Evolutionary conservation across 2,888 invertebrate genomes (phyloP).

Genomic region (Chloroclysta siterata): DNA sequence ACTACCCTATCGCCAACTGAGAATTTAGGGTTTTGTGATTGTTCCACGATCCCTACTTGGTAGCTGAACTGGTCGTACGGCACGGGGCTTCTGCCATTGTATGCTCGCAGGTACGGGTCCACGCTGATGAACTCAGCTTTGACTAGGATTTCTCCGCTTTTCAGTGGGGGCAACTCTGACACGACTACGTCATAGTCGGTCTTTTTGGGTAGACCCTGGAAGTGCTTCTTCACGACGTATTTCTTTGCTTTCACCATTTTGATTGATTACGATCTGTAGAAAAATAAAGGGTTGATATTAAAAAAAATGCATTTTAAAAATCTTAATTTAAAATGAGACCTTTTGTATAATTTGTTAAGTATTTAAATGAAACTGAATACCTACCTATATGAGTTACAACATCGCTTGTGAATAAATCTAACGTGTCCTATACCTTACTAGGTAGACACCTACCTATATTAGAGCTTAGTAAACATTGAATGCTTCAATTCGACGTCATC

Average conservation of each 20-base stretch:
- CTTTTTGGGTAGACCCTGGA: slow-evolving; percentile 83
- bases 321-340: no score
- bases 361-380: no score
- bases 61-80: slow-evolving; percentile 60
- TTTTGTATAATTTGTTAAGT: no score
- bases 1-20: slow-evolving; percentile 86
- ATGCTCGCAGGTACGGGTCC: slow-evolving; percentile 55
- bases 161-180: slow-evolving; percentile 83
- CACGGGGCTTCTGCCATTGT: slow-evolving; percentile 39
- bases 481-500: not conserved
- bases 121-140: slow-evolving; percentile 60
- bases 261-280: slow-evolving; percentile 5
- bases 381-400: no score
- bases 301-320: no score
- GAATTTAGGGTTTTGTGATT: slow-evolving; percentile 85
- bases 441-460: not conserved
- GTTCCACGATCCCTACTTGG: slow-evolving; percentile 75
- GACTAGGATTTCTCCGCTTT: slow-evolving; percentile 77
- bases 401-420: no score
- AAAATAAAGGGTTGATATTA: not conserved
- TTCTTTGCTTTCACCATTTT: slow-evolving; percentile 81
- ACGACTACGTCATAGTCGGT: slow-evolving; percentile 85
- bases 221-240: slow-evolving; percentile 82
- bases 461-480: not conserved
- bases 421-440: not conserved